A percentile compares a stretch with the other conserved stretches of the same genome.
These are phyloP conservation scores for Porites divaricata DNA, from an alignment of 92 coral and sea anemone genomes.

Conservation along the genomic window DNA sequence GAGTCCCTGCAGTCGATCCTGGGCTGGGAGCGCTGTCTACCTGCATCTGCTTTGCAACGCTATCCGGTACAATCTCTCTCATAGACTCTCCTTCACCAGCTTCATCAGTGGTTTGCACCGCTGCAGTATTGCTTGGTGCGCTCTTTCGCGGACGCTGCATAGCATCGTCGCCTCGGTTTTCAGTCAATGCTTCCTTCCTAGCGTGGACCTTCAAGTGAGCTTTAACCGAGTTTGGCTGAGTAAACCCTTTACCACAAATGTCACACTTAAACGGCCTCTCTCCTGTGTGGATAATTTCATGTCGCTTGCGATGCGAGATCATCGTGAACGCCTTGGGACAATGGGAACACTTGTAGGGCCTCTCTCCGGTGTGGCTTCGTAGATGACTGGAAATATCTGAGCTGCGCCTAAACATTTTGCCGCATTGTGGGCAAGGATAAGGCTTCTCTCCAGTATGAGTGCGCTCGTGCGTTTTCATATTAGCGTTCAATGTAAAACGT, in stretches of 20 bases:
- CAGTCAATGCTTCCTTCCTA: constrained; percentile 10
- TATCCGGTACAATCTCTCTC: not conserved
- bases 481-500: constrained; percentile 25
- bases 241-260: constrained; percentile 45
- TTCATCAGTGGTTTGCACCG: constrained; percentile 15
- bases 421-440: constrained; percentile 50
- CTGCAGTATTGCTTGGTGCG: not conserved
- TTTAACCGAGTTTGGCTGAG: constrained; percentile 28
- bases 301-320: constrained; percentile 48
- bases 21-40: not conserved
- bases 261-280: constrained; percentile 44
- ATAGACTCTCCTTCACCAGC: not conserved
- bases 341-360: constrained; percentile 50
- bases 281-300: constrained; percentile 51
- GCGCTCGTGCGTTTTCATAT: constrained; percentile 34
- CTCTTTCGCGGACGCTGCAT: not conserved
- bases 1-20: not conserved
- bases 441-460: constrained; percentile 60
- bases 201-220: constrained; percentile 50
- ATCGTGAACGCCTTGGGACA: constrained; percentile 48
- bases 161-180: not conserved
- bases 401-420: constrained; percentile 43
- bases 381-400: constrained; percentile 42
- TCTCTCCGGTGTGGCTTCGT: constrained; percentile 52
- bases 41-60: not conserved